Percentiles rank a stretch among this genome's conserved stretches.
Evolutionary conservation across 2,113 vertebrate genomes (phyloP).

Genomic region (Gnathonemus echidnorhynchus): DNA sequence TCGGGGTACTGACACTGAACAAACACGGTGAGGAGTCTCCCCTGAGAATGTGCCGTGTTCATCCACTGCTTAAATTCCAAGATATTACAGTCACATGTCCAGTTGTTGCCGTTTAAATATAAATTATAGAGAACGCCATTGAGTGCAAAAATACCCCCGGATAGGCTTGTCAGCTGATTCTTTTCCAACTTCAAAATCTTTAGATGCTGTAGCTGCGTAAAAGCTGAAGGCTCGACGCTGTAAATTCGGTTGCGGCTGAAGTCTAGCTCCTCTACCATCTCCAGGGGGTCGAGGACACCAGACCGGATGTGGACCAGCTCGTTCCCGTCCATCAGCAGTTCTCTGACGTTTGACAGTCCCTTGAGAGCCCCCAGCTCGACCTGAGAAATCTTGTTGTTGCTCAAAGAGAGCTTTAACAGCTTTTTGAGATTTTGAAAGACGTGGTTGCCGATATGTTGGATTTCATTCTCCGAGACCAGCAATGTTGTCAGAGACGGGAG

Average conservation of each 20-base stretch:
- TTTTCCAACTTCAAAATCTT: conserved; percentile 77
- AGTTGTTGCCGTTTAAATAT: conserved; percentile 84
- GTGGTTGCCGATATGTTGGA: conserved; percentile 66
- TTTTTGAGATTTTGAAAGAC: conserved; percentile 77
- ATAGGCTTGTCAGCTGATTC: conserved; percentile 73
- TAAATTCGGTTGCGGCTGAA: conserved; percentile 76
- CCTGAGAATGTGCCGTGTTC: conserved; percentile 70
- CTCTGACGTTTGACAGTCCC: conserved; percentile 71
- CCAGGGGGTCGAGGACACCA: conserved; percentile 72
- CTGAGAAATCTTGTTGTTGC: conserved; percentile 70
- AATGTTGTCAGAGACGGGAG: conserved; percentile 74
- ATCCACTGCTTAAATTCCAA: conserved; percentile 78
- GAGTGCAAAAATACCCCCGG: conserved; percentile 69
- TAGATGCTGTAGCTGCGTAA: conserved; percentile 61
- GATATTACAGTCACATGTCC: conserved; percentile 86
- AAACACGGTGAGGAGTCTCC: conserved; percentile 76
- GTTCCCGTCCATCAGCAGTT: conserved; percentile 79
- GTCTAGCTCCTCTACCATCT: conserved; percentile 74
- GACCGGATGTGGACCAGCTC: conserved; percentile 68
- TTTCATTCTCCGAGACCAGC: conserved; percentile 77
- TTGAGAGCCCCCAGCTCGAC: conserved; percentile 67
- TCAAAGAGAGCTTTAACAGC: conserved; percentile 75
- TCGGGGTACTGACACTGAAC: conserved; percentile 76
- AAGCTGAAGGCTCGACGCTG: conserved; percentile 60
- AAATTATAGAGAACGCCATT: conserved; percentile 72